phyloP scores from a whole-genome alignment of 2,113 vertebrate species.

The Corythoichthys intestinalis region DNA sequence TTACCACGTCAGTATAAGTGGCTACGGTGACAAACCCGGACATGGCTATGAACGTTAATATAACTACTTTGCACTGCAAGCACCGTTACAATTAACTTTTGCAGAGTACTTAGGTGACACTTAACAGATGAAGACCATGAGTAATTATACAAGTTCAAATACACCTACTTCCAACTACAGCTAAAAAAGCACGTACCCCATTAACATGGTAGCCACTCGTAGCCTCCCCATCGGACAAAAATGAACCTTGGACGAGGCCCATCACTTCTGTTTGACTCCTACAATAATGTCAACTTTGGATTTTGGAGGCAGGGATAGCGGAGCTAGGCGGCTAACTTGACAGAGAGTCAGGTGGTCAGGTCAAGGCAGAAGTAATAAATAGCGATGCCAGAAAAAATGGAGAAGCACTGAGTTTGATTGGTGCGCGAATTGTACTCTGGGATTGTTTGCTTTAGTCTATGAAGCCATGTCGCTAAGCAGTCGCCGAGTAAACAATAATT shows the following conservation, averaged over 20 bases:
- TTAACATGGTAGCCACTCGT: constrained; percentile 66
- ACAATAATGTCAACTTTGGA: constrained; percentile 6
- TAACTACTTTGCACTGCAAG: background rate
- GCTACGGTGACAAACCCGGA: constrained; percentile 6
- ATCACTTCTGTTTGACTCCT: constrained; percentile 18
- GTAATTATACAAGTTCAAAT: background rate
- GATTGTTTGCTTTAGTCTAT: constrained; percentile 36
- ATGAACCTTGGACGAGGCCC: constrained; percentile 60
- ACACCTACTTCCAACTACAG: too few species aligned
- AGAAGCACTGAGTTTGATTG: background rate
- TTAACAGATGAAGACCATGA: background rate
- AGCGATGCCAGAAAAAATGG: constrained; percentile 43
- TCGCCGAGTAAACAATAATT: constrained; percentile 28
- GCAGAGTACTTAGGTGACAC: background rate
- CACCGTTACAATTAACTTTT: background rate
- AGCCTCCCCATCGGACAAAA: constrained; percentile 50
- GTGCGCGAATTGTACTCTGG: background rate
- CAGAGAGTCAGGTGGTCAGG: background rate
- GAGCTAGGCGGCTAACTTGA: background rate
- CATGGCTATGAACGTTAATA: background rate
- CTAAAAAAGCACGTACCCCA: constrained; percentile 51
- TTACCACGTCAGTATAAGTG: constrained; percentile 11
- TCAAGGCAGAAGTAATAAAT: constrained; percentile 32
- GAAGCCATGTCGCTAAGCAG: background rate
- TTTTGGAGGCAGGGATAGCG: constrained; percentile 11